Evolutionary conservation across 2,888 invertebrate species (phyloP).

Genomic region (Luffia ferchaultella): DNA sequence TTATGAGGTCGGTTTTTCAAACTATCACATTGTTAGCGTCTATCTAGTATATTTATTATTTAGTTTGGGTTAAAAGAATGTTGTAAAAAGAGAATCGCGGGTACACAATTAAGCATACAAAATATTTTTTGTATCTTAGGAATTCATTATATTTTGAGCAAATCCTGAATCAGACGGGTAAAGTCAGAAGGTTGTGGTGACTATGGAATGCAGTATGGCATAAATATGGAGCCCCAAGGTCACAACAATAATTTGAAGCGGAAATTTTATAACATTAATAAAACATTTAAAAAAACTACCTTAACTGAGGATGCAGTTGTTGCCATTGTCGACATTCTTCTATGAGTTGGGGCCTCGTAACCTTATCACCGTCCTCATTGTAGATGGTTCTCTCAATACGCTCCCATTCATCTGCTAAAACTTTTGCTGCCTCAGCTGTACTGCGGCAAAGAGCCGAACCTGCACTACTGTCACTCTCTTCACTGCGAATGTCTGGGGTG

Average conservation of each 20-base stretch:
- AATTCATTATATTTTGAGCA: too few species aligned
- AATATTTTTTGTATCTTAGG: too few species aligned
- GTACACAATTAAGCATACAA: too few species aligned
- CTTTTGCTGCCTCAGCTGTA: constrained; percentile 59
- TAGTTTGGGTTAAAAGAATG: too few species aligned
- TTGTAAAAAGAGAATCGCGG: too few species aligned
- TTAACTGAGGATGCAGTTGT: constrained; percentile 63
- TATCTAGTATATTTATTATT: too few species aligned
- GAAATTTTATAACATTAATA: too few species aligned
- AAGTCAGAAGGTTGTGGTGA: background rate
- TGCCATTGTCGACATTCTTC: constrained; percentile 69
- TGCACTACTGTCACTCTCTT: constrained; percentile 59
- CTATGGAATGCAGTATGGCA: background rate
- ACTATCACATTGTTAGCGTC: too few species aligned
- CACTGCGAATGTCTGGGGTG: constrained; percentile 53
- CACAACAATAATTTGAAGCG: too few species aligned
- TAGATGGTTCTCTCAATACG: constrained; percentile 64
- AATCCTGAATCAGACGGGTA: too few species aligned
- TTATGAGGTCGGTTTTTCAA: too few species aligned
- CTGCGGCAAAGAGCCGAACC: constrained; percentile 55
- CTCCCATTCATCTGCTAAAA: constrained; percentile 61
- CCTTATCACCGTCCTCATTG: constrained; percentile 58
- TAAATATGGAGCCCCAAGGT: too few species aligned
- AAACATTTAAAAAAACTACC: constrained; percentile 36
- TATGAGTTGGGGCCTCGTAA: constrained; percentile 49